Evolutionary conservation across 2,797 vertebrate genomes (phyloP).

Genomic region (Artibeus jamaicensis): DNA sequence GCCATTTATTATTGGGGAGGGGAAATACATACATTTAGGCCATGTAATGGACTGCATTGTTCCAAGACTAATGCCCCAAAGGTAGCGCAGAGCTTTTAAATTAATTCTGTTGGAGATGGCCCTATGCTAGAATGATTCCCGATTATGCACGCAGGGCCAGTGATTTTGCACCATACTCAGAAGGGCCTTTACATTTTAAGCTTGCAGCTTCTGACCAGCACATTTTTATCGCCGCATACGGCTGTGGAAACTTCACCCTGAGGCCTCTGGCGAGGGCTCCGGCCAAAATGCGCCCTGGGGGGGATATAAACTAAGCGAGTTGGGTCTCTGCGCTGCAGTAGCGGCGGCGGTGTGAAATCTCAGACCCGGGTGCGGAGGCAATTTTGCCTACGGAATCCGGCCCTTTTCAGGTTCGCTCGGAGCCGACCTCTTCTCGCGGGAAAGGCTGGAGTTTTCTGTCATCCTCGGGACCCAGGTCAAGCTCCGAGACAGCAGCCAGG

Average conservation of each 20-base stretch:
- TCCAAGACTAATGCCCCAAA: neutral
- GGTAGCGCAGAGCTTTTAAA: fast-evolving
- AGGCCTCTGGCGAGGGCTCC: fast-evolving
- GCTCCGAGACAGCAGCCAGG: neutral
- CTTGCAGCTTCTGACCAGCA: fast-evolving
- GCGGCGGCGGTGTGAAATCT: fast-evolving
- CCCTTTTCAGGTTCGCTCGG: neutral
- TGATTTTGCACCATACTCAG: neutral
- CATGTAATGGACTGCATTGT: neutral
- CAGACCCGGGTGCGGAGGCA: fast-evolving
- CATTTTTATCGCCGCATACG: fast-evolving
- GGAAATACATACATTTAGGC: neutral
- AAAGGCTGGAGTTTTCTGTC: neutral
- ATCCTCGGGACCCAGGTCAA: neutral
- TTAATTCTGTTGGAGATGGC: neutral
- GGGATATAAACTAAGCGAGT: fast-evolving
- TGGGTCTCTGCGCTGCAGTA: fast-evolving
- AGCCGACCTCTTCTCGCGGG: neutral
- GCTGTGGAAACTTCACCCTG: fast-evolving
- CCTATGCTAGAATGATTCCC: fast-evolving
- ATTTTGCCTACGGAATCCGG: neutral
- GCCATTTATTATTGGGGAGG: no score
- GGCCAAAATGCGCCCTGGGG: neutral
- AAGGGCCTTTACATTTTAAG: neutral
- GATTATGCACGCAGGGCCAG: fast-evolving